These are phyloP conservation scores for Cerastoderma edule DNA, from an alignment of 2,888 invertebrate species.

Conservation along the genomic window DNA sequence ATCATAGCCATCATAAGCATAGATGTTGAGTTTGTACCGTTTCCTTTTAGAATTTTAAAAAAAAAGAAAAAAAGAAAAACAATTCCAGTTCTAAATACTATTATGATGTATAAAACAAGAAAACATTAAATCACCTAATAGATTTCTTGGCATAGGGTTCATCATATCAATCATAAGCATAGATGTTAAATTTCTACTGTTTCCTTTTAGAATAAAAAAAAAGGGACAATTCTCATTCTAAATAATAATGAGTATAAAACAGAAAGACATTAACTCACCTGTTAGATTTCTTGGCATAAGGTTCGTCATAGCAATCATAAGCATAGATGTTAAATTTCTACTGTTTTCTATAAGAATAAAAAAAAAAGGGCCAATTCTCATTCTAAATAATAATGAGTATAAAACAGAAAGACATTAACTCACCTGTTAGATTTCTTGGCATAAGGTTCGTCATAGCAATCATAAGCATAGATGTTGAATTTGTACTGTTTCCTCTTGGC, in stretches of 20 bases:
- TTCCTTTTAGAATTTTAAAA: conserved; percentile 96
- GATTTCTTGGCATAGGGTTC: conserved; percentile 65
- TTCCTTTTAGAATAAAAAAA: neutral
- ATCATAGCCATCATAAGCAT: conserved; percentile 92
- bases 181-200: conserved; percentile 98
- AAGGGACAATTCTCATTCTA: neutral
- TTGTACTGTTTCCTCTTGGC: conserved; percentile 97
- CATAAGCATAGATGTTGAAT: conserved; percentile 97
- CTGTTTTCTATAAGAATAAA: no score
- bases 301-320: conserved; percentile 89
- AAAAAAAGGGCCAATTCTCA: neutral
- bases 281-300: conserved; percentile 64
- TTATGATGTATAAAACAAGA: neutral
- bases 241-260: neutral
- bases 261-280: conserved; percentile 43
- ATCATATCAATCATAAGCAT: conserved; percentile 92
- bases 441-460: conserved; percentile 87
- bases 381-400: neutral
- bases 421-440: conserved; percentile 68
- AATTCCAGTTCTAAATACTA: neutral
- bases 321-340: conserved; percentile 98
- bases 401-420: neutral
- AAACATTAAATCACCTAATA: conserved; percentile 52
- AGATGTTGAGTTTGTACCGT: conserved; percentile 97
- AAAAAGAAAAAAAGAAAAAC: neutral